Conservation (phyloP, 2,888 invertebrate species). For the Plebejus melissa region DNA sequence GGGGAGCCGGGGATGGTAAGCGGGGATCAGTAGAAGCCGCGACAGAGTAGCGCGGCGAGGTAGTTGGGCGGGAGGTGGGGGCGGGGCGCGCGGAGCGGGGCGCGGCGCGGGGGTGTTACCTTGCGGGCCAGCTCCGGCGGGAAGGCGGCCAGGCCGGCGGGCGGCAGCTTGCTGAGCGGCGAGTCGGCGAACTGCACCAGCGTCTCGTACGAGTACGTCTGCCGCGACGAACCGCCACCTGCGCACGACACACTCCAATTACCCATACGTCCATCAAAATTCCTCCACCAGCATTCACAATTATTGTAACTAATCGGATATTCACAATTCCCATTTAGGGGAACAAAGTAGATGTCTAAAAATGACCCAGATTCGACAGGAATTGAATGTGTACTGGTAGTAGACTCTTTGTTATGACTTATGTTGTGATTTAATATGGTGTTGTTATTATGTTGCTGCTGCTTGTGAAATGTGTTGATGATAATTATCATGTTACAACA, state of each 20-base stretch:
- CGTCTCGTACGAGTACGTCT: conserved; percentile 75
- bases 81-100: conserved; percentile 47
- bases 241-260: conserved; percentile 30
- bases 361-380: no score
- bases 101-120: conserved; percentile 58
- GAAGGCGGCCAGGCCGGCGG: conserved; percentile 67
- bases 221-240: conserved; percentile 58
- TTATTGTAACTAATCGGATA: background rate
- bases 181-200: conserved; percentile 77
- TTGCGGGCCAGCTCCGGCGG: conserved; percentile 76
- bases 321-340: background rate
- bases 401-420: no score
- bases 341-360: background rate
- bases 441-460: no score
- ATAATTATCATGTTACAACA: no score
- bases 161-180: conserved; percentile 76
- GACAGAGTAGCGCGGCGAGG: conserved; percentile 69
- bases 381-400: no score
- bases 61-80: conserved; percentile 68
- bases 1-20: conserved; percentile 33
- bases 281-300: background rate
- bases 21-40: conserved; percentile 62
- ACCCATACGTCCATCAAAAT: background rate
- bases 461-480: no score
- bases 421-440: no score